phyloP scores from a whole-genome alignment of 1,140 invertebrate species.

The Drosophila parabipectinata region DNA sequence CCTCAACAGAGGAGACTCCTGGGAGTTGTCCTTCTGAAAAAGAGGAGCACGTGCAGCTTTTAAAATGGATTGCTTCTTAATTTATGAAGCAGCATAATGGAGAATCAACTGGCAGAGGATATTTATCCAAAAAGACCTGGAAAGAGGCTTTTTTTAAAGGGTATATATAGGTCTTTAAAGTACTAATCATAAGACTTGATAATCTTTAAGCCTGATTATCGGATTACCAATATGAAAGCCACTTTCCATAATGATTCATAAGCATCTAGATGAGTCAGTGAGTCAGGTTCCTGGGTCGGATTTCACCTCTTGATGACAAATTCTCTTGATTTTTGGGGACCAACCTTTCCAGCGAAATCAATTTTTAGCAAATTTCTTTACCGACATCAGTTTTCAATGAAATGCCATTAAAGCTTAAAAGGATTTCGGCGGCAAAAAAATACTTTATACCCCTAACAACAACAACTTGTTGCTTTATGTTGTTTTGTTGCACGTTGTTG shows the following conservation, averaged over 20 bases:
- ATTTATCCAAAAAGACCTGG: too few species aligned
- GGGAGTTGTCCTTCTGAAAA: conserved; percentile 8
- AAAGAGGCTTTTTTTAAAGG: not conserved
- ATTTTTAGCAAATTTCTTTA: conserved; percentile 40
- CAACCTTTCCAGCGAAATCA: conserved; percentile 37
- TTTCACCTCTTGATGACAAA: conserved; percentile 50
- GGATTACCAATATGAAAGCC: conserved; percentile 18
- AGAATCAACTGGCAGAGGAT: conserved; percentile 29
- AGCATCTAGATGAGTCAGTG: conserved; percentile 12
- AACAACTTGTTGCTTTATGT: conserved; percentile 37
- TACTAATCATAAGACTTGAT: not conserved
- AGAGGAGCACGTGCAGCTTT: conserved; percentile 40
- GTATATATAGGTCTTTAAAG: not conserved
- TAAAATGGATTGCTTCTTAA: conserved; percentile 62
- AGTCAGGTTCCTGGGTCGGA: conserved; percentile 15
- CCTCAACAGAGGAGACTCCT: not conserved
- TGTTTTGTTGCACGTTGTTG: conserved; percentile 3
- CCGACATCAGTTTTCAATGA: conserved; percentile 33
- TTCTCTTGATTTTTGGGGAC: conserved; percentile 1
- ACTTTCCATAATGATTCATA: conserved; percentile 28
- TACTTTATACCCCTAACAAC: conserved; percentile 1
- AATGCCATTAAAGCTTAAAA: conserved; percentile 52
- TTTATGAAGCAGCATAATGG: conserved; percentile 63
- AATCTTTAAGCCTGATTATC: not conserved
- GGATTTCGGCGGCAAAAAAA: conserved; percentile 36